Evolutionary conservation across 2,888 invertebrate species (phyloP).

Genomic region (Gnatocerus cornutus): DNA sequence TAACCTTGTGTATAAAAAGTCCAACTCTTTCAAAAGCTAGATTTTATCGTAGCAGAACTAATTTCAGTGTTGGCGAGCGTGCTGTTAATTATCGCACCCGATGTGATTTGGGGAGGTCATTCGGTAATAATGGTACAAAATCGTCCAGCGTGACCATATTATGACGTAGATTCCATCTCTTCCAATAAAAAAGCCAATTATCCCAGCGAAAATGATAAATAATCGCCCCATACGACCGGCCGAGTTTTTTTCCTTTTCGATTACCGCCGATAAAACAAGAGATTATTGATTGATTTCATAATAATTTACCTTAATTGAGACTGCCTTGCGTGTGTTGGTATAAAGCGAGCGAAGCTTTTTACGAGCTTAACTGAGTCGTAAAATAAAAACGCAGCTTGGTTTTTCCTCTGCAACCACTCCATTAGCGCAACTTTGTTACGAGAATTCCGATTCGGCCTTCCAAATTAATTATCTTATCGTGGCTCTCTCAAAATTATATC

Average conservation of each 20-base stretch:
- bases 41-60: constrained; percentile 40
- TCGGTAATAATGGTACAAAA: constrained; percentile 29
- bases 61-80: constrained; percentile 37
- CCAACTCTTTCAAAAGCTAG: constrained; percentile 22
- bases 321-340: constrained; percentile 12
- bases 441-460: not conserved
- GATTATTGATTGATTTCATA: constrained; percentile 15
- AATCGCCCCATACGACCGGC: not conserved
- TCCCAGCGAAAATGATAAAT: not conserved
- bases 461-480: too few species aligned
- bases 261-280: constrained; percentile 18
- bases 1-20: constrained; percentile 5
- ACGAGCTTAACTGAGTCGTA: constrained; percentile 30
- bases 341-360: constrained; percentile 8
- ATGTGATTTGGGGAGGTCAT: constrained; percentile 41
- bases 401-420: constrained; percentile 24
- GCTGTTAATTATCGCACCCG: constrained; percentile 42
- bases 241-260: constrained; percentile 1
- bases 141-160: constrained; percentile 29
- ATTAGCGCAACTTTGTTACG: constrained; percentile 7
- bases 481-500: not conserved
- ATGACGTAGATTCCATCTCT: constrained; percentile 7
- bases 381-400: constrained; percentile 18
- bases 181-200: constrained; percentile 7
- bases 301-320: constrained; percentile 26